These are phyloP conservation scores for Leucoraja ocellata DNA, from an alignment of 2,797 vertebrate genomes.

Conservation along the genomic window DNA sequence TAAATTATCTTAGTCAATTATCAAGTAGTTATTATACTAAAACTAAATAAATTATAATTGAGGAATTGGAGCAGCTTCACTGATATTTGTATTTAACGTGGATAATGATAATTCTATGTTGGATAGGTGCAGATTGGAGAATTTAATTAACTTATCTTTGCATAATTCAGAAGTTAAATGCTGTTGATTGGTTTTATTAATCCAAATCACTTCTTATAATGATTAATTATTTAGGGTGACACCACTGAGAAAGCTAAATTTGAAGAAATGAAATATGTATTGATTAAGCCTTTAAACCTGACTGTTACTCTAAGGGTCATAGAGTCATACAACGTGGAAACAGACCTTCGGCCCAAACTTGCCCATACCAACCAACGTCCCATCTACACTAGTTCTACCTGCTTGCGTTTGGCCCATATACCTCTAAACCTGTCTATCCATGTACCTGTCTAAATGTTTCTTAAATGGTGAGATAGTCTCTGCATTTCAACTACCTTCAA, in stretches of 20 bases:
- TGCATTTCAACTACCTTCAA: too few relatives aligned
- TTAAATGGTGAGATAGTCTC: too few relatives aligned
- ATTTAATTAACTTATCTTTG: constrained; percentile 13
- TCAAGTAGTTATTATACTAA: neutral
- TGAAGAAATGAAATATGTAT: constrained; percentile 11
- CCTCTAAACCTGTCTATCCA: too few relatives aligned
- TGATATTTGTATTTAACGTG: neutral
- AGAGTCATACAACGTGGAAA: too few relatives aligned
- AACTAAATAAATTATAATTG: constrained; percentile 12
- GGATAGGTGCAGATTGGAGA: neutral
- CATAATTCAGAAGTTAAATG: neutral
- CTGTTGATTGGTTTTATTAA: neutral
- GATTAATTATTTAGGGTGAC: neutral
- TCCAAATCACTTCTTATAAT: neutral
- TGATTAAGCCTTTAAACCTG: neutral
- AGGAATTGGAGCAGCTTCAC: neutral
- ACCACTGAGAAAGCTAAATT: neutral
- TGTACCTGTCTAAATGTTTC: too few relatives aligned
- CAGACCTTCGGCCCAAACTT: too few relatives aligned
- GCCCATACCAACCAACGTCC: too few relatives aligned
- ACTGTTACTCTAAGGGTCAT: neutral
- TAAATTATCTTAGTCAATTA: neutral
- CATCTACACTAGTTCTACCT: too few relatives aligned
- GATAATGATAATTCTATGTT: neutral
- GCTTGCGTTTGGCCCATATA: too few relatives aligned